phyloP scores from a whole-genome alignment of 2,797 vertebrate species.

The Pseudomugil gertrudae region DNA sequence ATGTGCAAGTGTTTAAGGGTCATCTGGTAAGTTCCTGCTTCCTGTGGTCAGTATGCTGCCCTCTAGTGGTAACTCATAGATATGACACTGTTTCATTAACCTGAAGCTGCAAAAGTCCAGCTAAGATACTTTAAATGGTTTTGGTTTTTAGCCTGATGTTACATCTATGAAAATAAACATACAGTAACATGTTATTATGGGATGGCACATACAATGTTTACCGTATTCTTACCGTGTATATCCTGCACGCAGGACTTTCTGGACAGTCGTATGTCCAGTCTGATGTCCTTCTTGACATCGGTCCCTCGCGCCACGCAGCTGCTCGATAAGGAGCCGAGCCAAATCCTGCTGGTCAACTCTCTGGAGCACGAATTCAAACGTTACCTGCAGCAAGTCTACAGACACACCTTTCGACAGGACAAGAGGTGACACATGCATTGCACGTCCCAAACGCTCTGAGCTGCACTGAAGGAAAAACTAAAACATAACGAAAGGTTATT shows the following conservation, averaged over 20 bases:
- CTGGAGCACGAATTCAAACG: slow-evolving; percentile 84
- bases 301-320: slow-evolving; percentile 84
- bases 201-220: neutral
- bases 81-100: slow-evolving; percentile 23
- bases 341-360: slow-evolving; percentile 76
- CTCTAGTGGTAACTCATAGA: slow-evolving; percentile 48
- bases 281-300: slow-evolving; percentile 81
- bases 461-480: neutral
- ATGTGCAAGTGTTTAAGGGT: slow-evolving; percentile 82
- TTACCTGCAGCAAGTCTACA: slow-evolving; percentile 82
- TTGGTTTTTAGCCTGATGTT: neutral
- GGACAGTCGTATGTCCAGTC: slow-evolving; percentile 76
- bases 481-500: neutral
- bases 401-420: slow-evolving; percentile 82
- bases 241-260: slow-evolving; percentile 74
- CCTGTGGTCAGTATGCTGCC: slow-evolving; percentile 33
- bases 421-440: slow-evolving; percentile 65
- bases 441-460: neutral
- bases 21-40: slow-evolving; percentile 76
- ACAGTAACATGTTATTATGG: neutral
- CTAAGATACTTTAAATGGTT: too few relatives aligned
- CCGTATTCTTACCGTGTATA: neutral
- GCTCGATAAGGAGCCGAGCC: slow-evolving; percentile 78
- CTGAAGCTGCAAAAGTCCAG: neutral
- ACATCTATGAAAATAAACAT: neutral